Evolutionary conservation across 1,140 invertebrate genomes (phyloP), one percentile per base, ranked within the genome.

Genomic region (Lycorma delicatula): DNA sequence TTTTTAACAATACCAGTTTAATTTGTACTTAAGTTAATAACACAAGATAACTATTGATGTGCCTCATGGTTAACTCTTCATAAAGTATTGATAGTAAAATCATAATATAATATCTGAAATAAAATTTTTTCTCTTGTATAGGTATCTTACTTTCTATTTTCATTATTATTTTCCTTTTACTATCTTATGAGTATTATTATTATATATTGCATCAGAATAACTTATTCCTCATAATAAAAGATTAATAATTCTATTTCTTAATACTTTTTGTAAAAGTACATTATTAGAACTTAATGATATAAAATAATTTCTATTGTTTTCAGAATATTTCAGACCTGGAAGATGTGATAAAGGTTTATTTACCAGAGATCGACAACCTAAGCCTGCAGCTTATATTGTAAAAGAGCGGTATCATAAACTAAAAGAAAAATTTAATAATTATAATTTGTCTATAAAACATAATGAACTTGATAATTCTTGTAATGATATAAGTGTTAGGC

Each of bases 311-410:
- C 47, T 61, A 38, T 48, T 31, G 27, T 38, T 66, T 63, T 38
- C 52, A 82, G 81, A 76, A 59, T 71, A 74, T 28, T 77, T 70
- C 25, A 68, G 82, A 60, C 80, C 81, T 11, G 74, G 75, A 56
- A 79, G 78, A 3, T 85, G 84, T 62, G 77, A 75, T 67, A 85
- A 85, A 69, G 83, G 83, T 1, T 63, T 85, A 7, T 80, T 85
- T 54, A 85, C 82, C 3, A 66, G 83, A 54, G 72, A 80, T 36
- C 61, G 83, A 27, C 78, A 84, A 64, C 82, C 83, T 0, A 85
- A 85, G 68, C 64, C 69, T 49, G 74, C 79, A 3, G 82, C 80
- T 13, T 74, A 79, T 66, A 31, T 79, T 3, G 60, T 82, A 2
- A 65, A 77, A 51, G 63, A 68, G 18, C 67, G 81, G 38, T 82